phyloP scores from a whole-genome alignment of 2,113 vertebrate species.

The Stomatorhinus ivindoensis region DNA sequence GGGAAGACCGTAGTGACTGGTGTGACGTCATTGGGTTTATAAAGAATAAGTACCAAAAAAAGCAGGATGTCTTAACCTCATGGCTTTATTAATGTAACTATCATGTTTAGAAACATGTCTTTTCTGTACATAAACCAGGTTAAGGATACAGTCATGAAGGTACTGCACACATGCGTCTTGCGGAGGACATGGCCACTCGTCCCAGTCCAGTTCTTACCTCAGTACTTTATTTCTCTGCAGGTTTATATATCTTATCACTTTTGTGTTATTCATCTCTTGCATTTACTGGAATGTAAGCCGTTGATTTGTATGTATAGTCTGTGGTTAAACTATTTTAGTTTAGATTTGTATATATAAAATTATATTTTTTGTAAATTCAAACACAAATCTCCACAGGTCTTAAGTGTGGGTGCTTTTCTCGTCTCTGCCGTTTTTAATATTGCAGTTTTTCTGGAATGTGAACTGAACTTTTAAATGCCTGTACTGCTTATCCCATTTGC shows the following conservation, averaged over 20 bases:
- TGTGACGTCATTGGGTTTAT: background rate
- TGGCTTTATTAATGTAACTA: slow-evolving; percentile 41
- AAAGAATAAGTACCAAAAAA: background rate
- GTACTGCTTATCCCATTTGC: background rate
- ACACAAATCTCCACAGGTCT: slow-evolving; percentile 14
- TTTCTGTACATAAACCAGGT: slow-evolving; percentile 26
- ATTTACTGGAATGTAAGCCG: slow-evolving; percentile 69
- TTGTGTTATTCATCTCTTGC: slow-evolving; percentile 59
- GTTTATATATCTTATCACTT: slow-evolving; percentile 44
- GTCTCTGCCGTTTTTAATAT: background rate
- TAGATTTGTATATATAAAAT: slow-evolving; percentile 40
- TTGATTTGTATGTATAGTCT: slow-evolving; percentile 56
- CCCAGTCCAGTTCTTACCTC: slow-evolving; percentile 19
- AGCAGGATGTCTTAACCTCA: background rate
- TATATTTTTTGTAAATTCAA: slow-evolving; percentile 54
- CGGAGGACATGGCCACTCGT: slow-evolving; percentile 19
- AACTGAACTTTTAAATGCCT: background rate
- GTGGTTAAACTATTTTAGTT: slow-evolving; percentile 30
- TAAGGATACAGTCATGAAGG: slow-evolving; percentile 24
- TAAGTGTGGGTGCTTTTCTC: slow-evolving; percentile 39
- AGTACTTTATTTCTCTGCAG: slow-evolving; percentile 24
- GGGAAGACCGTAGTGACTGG: background rate
- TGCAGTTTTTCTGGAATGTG: background rate
- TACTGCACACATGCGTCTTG: slow-evolving; percentile 34
- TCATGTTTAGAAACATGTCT: slow-evolving; percentile 26